A percentile compares a stretch with the other conserved stretches of the same genome.
Evolutionary conservation across 2,113 vertebrate genomes (phyloP).

Genomic region (Eulacestoma nigropectus): DNA sequence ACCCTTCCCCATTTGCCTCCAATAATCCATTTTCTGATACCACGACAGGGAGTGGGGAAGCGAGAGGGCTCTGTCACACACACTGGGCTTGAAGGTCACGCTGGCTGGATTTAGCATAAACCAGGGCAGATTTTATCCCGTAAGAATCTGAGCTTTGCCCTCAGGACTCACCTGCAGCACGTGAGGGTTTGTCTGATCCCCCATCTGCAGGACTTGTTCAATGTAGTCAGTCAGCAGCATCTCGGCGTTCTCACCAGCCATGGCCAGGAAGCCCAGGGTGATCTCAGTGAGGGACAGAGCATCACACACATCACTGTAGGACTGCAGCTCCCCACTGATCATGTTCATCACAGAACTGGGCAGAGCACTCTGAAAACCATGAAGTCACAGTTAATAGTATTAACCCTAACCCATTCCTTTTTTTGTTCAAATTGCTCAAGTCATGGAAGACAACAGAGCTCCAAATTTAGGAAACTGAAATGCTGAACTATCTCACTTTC

Average conservation of each 20-base stretch:
- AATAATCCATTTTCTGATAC: background rate
- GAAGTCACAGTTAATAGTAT: background rate
- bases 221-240: slow-evolving; percentile 80
- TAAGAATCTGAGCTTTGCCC: background rate
- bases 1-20: background rate
- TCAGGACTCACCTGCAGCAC: slow-evolving; percentile 79
- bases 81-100: background rate
- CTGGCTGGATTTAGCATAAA: background rate
- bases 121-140: background rate
- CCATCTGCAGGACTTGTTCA: slow-evolving; percentile 83
- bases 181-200: slow-evolving; percentile 75
- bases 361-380: slow-evolving; percentile 74
- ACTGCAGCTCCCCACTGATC: slow-evolving; percentile 82
- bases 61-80: background rate
- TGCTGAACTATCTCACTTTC: background rate
- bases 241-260: slow-evolving; percentile 76
- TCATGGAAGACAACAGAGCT: background rate
- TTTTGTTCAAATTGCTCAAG: background rate
- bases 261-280: slow-evolving; percentile 86
- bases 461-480: background rate
- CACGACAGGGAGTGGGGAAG: background rate
- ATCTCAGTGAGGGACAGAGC: slow-evolving; percentile 83
- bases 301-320: slow-evolving; percentile 90
- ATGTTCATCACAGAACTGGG: slow-evolving; percentile 66
- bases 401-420: background rate